Percentiles rank a stretch among this genome's conserved stretches.
Evolutionary conservation across 2,113 vertebrate genomes (phyloP).

Genomic region (Ciconia maguari): DNA sequence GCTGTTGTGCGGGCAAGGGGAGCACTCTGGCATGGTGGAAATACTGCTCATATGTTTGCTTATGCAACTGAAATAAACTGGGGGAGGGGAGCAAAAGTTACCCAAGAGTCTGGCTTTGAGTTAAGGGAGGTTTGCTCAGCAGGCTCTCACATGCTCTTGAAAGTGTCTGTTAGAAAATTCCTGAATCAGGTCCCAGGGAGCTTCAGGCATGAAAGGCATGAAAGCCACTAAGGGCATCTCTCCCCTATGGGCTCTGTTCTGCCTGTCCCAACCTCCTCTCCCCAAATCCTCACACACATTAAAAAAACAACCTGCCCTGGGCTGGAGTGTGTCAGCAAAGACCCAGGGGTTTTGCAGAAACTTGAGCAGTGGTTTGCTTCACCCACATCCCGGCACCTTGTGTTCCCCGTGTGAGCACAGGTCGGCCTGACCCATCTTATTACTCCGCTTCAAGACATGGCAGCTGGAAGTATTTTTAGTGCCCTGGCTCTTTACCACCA

Average conservation of each 20-base stretch:
- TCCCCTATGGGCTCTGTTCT: not conserved
- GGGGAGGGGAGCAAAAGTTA: not conserved
- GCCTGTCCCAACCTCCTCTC: not conserved
- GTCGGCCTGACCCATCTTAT: not conserved
- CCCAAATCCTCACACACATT: not conserved
- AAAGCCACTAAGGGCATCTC: conserved; percentile 32
- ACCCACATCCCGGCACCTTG: rapidly evolving
- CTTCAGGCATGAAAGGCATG: conserved; percentile 55
- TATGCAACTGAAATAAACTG: not conserved
- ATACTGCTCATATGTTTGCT: not conserved
- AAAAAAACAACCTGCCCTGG: not conserved
- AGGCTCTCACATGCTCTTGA: conserved; percentile 33
- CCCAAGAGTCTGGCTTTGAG: conserved; percentile 1
- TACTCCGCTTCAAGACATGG: not conserved
- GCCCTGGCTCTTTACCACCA: not conserved
- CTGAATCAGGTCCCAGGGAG: conserved; percentile 43
- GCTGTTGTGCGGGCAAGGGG: not conserved
- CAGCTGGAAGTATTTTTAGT: not conserved
- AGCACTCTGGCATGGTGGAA: not conserved
- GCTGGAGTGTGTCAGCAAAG: conserved; percentile 11
- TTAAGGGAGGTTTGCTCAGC: conserved; percentile 9
- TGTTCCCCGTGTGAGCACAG: not conserved
- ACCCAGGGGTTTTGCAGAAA: not conserved
- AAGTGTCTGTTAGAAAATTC: conserved; percentile 61
- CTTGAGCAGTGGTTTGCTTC: not conserved